A percentile compares a stretch with the other conserved stretches of the same genome.
Conservation (phyloP, 1,140 invertebrate genomes). For the Leguminivora glycinivorella region DNA sequence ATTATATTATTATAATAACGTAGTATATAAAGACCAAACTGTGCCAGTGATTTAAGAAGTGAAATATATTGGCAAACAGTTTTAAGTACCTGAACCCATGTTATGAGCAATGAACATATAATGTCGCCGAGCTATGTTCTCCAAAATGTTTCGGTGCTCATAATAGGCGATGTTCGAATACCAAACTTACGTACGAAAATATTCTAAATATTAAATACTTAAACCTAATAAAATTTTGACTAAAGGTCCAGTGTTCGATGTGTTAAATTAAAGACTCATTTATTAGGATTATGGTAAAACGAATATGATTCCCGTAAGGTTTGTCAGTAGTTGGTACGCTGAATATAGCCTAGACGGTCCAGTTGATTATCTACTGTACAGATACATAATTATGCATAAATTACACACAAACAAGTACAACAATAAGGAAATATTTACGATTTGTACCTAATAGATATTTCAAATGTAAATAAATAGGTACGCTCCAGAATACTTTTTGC, state of each 20-base stretch:
- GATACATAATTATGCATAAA: conserved; percentile 31
- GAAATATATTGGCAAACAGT: conserved; percentile 14
- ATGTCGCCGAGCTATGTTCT: background rate
- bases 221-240: conserved; percentile 71
- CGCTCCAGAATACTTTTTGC: background rate
- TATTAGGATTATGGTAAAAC: conserved; percentile 24
- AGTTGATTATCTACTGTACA: conserved; percentile 12
- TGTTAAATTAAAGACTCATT: conserved; percentile 37
- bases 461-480: conserved; percentile 12
- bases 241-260: conserved; percentile 70
- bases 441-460: conserved; percentile 35
- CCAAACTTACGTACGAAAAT: conserved; percentile 42
- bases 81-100: conserved; percentile 24
- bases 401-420: conserved; percentile 43
- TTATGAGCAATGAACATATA: conserved; percentile 8
- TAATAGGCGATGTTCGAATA: conserved; percentile 33
- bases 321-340: conserved; percentile 15
- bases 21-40: conserved; percentile 8
- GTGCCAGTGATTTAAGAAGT: conserved; percentile 22
- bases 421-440: conserved; percentile 34
- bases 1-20: background rate
- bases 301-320: conserved; percentile 13
- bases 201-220: conserved; percentile 73
- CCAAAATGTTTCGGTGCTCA: conserved; percentile 11
- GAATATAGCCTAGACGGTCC: background rate